Evolutionary conservation across 2,888 invertebrate genomes (phyloP).

Genomic region (Phragmatobia fuliginosa): DNA sequence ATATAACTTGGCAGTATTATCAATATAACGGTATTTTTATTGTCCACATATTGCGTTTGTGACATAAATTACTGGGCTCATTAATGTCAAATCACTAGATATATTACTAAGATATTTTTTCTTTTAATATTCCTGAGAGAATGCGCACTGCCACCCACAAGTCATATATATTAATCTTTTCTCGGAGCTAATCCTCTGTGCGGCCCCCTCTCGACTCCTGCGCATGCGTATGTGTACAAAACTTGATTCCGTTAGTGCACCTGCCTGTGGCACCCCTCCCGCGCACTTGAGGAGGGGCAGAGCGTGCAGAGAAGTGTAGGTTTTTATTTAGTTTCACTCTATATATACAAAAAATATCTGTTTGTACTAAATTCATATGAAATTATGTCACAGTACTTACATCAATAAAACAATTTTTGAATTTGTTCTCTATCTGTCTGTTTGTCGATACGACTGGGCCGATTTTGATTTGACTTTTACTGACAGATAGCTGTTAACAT

Average conservation of each 20-base stretch:
- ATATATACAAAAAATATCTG: too few relatives aligned
- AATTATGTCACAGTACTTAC: too few relatives aligned
- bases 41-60: not conserved
- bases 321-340: not conserved
- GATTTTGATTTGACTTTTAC: too few relatives aligned
- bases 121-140: not conserved
- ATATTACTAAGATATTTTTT: not conserved
- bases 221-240: constrained; percentile 36
- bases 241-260: constrained; percentile 48
- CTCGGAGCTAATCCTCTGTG: constrained; percentile 18
- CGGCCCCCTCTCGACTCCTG: constrained; percentile 36
- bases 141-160: not conserved
- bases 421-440: too few relatives aligned
- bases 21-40: not conserved
- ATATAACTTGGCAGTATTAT: not conserved
- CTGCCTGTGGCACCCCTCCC: constrained; percentile 30
- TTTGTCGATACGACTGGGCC: too few relatives aligned
- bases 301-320: not conserved
- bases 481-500: too few relatives aligned
- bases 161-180: constrained; percentile 10
- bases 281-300: not conserved
- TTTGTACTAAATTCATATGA: too few relatives aligned
- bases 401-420: too few relatives aligned
- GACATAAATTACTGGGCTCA: not conserved
- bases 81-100: constrained; percentile 2